Evolutionary conservation across 2,888 invertebrate species (phyloP).

Genomic region (Plagiodera versicolora): DNA sequence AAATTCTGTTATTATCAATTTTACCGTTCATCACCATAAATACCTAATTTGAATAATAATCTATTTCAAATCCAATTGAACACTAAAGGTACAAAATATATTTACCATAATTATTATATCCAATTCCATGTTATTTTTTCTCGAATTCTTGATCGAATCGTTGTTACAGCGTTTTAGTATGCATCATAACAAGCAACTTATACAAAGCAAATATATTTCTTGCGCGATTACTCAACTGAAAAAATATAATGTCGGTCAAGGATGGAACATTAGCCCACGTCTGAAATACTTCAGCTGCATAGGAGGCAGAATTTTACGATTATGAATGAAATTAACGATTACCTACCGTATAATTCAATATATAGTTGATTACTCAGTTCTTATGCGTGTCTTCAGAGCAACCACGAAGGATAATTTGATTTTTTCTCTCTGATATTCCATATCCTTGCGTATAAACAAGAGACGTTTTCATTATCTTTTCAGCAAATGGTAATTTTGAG

Average conservation of each 20-base stretch:
- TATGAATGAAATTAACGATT: conserved; percentile 25
- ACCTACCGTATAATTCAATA: background rate
- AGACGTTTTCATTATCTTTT: too few species aligned
- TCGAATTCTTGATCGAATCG: background rate
- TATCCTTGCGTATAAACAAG: too few species aligned
- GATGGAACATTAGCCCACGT: conserved; percentile 26
- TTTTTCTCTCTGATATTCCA: too few species aligned
- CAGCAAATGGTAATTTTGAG: too few species aligned
- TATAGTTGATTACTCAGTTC: background rate
- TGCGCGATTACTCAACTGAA: conserved; percentile 20
- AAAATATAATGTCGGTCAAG: conserved; percentile 28
- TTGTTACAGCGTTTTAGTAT: background rate
- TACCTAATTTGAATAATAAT: too few species aligned
- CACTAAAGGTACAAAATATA: too few species aligned
- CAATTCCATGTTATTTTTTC: background rate
- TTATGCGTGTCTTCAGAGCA: too few species aligned
- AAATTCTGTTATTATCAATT: too few species aligned
- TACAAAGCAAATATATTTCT: conserved; percentile 8
- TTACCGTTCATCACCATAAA: too few species aligned
- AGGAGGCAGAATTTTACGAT: conserved; percentile 26
- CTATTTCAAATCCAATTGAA: too few species aligned
- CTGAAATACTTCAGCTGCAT: conserved; percentile 24
- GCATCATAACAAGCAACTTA: background rate
- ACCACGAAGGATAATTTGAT: too few species aligned
- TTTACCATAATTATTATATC: too few species aligned